phyloP scores from a whole-genome alignment of 1,140 invertebrate species.

The Lysiphlebus fabarum region DNA sequence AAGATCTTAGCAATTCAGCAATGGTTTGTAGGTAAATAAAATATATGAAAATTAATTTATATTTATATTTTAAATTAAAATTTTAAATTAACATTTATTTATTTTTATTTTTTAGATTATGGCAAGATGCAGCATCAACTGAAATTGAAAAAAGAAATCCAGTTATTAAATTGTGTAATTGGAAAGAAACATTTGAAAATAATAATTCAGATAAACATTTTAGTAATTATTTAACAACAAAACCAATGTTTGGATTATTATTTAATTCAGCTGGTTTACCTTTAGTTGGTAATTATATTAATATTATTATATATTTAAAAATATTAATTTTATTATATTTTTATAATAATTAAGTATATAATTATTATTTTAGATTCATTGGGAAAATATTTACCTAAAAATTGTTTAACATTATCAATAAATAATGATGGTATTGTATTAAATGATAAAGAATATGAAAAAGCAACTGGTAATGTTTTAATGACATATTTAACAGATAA shows the following conservation, averaged over 20 bases:
- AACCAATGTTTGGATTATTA: constrained; percentile 36
- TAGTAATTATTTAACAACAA: constrained; percentile 31
- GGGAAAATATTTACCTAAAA: constrained; percentile 27
- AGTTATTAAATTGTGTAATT: constrained; percentile 15
- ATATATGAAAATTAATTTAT: not conserved
- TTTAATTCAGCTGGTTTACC: constrained; percentile 17
- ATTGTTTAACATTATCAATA: constrained; percentile 31
- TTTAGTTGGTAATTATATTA: constrained; percentile 2
- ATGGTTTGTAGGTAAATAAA: constrained; percentile 44
- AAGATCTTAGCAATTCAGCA: constrained; percentile 35
- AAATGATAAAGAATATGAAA: constrained; percentile 28
- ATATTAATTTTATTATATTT: not conserved
- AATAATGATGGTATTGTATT: constrained; percentile 23
- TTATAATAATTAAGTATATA: constrained; percentile 3
- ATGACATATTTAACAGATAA: constrained; percentile 41
- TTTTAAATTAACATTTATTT: constrained; percentile 1
- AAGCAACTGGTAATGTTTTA: not conserved
- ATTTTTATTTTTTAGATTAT: constrained; percentile 31
- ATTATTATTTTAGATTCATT: constrained; percentile 27
- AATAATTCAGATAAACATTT: constrained; percentile 14
- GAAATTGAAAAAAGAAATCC: constrained; percentile 31
- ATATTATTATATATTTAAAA: not conserved
- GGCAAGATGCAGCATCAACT: constrained; percentile 37
- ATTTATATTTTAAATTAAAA: constrained; percentile 10
- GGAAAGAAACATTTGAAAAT: constrained; percentile 18